Evolutionary conservation across 2,888 invertebrate species (phyloP), one percentile per base, ranked within the genome.

Genomic region (Glomeris marginata): DNA sequence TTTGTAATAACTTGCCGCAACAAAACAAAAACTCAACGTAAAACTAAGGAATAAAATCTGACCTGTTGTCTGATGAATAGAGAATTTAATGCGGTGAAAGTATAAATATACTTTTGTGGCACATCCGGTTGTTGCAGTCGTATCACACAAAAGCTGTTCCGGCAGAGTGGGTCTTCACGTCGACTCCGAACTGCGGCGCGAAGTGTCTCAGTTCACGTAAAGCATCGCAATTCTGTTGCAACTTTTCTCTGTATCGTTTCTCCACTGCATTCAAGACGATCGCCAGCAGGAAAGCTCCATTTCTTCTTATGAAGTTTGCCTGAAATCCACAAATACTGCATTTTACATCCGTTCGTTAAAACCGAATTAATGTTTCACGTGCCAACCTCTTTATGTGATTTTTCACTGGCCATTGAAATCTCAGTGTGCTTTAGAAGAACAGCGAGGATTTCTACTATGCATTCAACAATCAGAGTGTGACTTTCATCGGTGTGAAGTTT

Each of bases 401-500:
- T 72, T 50, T 73, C 72, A 60, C 70, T 73, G 56, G 59, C 66
- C n/a, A 77, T 64, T 0, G 77, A 73, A 20, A 66, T 62, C 48
- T 75, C 74, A 36, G 78, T 66, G 62, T 80, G 77, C 61, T 73
- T 74, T 47, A 87, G 70, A 64, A 88, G 81, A 22, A 80, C 76
- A 55, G 77, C 77, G 64, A 86, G 80, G 48, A 87, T 78, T 47
- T 78, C 77, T 59, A 76, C 73, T 43, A 87, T 72, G 46, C 80
- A 78, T 52, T 79, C 78, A 58, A 82, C 81, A 44, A 87, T 75
- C 0, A 79, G 74, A 56, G 76, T 73, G 66, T 83, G 76, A 62
- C 82, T 74, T 64, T 85, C 85, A 21, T 78, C 76, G 1, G 80
- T 82, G 54, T 79, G 77, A 53, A 88, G 71, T 60, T 78, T 76